Base-by-base conservation (phyloP, 2,113 vertebrate genomes). In the Macrotis lagotis region DNA sequence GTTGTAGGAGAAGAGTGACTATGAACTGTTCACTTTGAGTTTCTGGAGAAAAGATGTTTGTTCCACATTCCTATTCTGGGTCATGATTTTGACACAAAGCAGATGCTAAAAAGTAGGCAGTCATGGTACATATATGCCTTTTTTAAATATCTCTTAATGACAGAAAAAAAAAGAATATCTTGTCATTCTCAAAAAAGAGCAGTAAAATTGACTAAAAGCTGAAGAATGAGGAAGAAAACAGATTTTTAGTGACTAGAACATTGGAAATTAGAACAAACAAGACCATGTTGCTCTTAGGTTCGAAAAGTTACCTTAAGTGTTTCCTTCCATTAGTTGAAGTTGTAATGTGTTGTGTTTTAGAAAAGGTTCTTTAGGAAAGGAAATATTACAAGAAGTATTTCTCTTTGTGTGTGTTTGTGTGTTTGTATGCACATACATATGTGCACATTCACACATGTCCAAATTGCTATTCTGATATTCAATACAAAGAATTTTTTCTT, bases 151-250 rank as follows among this genome's bases (percentile, higher is more conserved):
- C 49, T 90, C 8, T 25, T 95, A 83, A 83, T 83, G 90, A 52
- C 66, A 74, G 90, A 37, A 89, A n/a, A 94, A 91, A 37, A 89
- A n/a, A 94, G 26, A 48, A 19, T 31, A 31, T 12, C 31, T 28
- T 28, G 53, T 91, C 90, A 94, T 48, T 90, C 2, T 48, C 19
- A 22, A 90, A 49, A 92, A 50, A 93, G 74, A 9, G 1, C 90
- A 92, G 88, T 89, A 93, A 95, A 97, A 51, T 93, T 90, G 1
- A 3, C n/a, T 93, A 50, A 90, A 66, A 93, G 28, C 16, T 91
- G 53, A 44, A 14, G 4, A 2, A 93, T 88, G 37, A 11, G 3
- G 88, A 91, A 92, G n/a, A 25, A 90, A 59, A 48, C 50, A 90
- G 48, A 90, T 48, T 48, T 48, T 48, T 90, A 90, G 48, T 90